These are phyloP conservation scores for Drosophila peninsularis DNA, from an alignment of 2,888 invertebrate genomes.

Conservation along the genomic window DNA sequence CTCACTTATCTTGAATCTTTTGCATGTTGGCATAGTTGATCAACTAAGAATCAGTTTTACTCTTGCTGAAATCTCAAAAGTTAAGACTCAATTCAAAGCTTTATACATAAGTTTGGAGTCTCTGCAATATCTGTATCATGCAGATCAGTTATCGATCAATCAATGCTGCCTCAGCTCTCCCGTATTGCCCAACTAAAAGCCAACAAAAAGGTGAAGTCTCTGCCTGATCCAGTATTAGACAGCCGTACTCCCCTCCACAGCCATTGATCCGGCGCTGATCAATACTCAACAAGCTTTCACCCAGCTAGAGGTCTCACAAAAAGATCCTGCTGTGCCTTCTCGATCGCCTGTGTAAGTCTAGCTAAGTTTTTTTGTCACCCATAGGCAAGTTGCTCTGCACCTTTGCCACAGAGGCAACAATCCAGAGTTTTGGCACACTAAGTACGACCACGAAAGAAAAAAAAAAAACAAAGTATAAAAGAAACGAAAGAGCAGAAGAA, in stretches of 20 bases:
- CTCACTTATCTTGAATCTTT: no score
- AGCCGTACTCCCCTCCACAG: no score
- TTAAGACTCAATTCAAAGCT: not conserved
- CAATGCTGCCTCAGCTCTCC: not conserved
- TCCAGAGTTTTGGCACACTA: constrained; percentile 36
- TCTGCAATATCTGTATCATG: not conserved
- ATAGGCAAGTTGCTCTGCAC: not conserved
- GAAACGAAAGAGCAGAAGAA: constrained; percentile 14
- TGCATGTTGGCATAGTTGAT: no score
- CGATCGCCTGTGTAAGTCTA: not conserved
- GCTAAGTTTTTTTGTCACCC: not conserved
- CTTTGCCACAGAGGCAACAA: not conserved
- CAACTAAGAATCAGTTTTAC: not conserved
- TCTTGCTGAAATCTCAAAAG: not conserved
- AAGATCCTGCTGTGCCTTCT: not conserved
- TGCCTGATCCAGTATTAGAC: no score
- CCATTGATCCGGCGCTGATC: no score
- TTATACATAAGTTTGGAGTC: not conserved
- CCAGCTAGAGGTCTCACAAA: no score
- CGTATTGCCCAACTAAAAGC: no score
- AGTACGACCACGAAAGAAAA: constrained; percentile 34
- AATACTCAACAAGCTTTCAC: no score
- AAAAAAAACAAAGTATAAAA: not conserved
- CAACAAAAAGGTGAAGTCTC: no score
- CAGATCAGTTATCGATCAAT: not conserved